Evolutionary conservation across 2,888 invertebrate species (phyloP).

Genomic region (Cinara cedri): DNA sequence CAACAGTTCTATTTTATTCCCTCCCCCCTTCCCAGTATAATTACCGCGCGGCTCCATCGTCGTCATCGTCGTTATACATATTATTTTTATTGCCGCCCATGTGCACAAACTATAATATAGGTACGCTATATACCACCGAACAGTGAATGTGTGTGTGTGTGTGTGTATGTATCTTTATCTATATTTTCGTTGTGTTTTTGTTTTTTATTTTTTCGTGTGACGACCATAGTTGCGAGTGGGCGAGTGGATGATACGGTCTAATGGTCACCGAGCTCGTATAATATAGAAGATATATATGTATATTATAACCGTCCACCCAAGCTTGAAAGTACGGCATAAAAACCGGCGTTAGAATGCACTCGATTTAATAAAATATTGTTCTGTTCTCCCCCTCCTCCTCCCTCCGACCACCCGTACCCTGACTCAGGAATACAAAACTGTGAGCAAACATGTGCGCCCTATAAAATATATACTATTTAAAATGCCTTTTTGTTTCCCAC

Average conservation of each 20-base stretch:
- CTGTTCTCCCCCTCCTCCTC: too few species aligned
- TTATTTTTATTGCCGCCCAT: conserved; percentile 50
- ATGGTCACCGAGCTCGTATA: conserved; percentile 13
- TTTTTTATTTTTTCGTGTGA: conserved; percentile 10
- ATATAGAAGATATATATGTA: not conserved
- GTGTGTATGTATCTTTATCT: conserved; percentile 44
- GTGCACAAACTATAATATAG: too few species aligned
- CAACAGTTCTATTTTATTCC: conserved; percentile 38
- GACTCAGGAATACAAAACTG: too few species aligned
- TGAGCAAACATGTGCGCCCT: too few species aligned
- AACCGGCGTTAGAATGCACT: conserved; percentile 15
- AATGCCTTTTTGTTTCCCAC: too few species aligned
- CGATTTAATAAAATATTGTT: conserved; percentile 26
- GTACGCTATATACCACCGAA: conserved; percentile 31
- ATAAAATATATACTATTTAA: too few species aligned
- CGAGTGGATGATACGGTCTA: conserved; percentile 53
- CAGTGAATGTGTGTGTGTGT: too few species aligned
- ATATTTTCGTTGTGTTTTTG: conserved; percentile 42
- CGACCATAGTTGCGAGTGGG: conserved; percentile 37
- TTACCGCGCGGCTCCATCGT: conserved; percentile 38
- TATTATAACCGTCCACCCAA: conserved; percentile 28
- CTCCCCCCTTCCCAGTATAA: conserved; percentile 13
- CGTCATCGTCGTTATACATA: not conserved
- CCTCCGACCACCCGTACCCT: too few species aligned
- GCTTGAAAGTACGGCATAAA: conserved; percentile 48